Base-by-base conservation (phyloP, 2,113 vertebrate species). In the Pterocles gutturalis region DNA sequence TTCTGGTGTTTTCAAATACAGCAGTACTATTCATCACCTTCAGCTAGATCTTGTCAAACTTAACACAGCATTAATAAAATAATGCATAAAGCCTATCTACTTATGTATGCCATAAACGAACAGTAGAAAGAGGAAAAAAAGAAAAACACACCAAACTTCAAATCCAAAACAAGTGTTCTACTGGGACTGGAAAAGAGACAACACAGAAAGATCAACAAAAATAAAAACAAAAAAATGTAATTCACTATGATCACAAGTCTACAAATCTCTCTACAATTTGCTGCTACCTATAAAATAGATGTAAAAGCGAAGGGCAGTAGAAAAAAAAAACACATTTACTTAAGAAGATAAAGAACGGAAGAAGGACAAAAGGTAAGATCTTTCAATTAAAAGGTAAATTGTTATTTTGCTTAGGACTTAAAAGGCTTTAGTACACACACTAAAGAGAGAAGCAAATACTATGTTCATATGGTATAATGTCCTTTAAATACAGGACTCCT, bases 81-180 rank as follows among this genome's bases (percentile, higher is more conserved):
- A 84, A 54, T 34, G 28, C 19, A 71, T 36, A 7, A 82, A 41
- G 21, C 71, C 25, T 34, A 36, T 11, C 61, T 43, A 54, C 36
- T 58, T 24, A 24, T 13, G 33, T 16, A 51, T 13, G 15, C 9
- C 16, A 1, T 28, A 67, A 60, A 10, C 48, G 24, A 16, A 53
- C 15, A 17, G 11, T 5, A 34, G 14, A 46, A 73, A 38, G n/a
- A 9, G 0, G 7, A 3, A 12, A 19, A 5, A 13, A 33, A 6
- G 2, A 15, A 48, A 28, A 20, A 69, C 19, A 10, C 5, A 34
- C 9, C 43, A 70, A 70, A 28, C 17, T 48, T 65, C 33, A 78
- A 65, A 55, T 41, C 11, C 10, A 24, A 31, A 67, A 29, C 17
- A 62, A 61, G 17, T 16, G 16, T 29, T 34, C 43, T 53, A 65